Conservation (phyloP, 1,140 invertebrate genomes). For the Trachymyrmex cornetzi region DNA sequence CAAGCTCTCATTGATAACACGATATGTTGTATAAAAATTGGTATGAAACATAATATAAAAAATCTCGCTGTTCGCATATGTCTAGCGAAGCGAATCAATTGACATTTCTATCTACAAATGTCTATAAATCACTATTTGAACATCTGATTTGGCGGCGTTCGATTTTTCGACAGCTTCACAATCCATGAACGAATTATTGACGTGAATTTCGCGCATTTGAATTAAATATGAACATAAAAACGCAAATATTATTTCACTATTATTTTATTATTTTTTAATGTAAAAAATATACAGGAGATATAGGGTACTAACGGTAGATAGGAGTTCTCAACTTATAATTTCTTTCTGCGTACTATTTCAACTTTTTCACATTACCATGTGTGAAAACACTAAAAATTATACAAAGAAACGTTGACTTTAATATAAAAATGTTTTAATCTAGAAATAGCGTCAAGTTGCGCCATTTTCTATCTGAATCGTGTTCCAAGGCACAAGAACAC, state of each 20-base stretch:
- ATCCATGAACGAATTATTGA: background rate
- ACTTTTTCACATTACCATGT: slow-evolving; percentile 52
- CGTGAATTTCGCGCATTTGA: slow-evolving; percentile 8
- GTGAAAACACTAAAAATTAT: slow-evolving; percentile 52
- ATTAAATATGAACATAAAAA: background rate
- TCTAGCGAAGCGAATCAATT: slow-evolving; percentile 61
- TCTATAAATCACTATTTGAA: slow-evolving; percentile 67
- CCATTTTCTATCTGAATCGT: slow-evolving; percentile 26
- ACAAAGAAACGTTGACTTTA: slow-evolving; percentile 64
- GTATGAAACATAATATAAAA: slow-evolving; percentile 69
- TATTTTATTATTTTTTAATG: background rate
- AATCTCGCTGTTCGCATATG: slow-evolving; percentile 37
- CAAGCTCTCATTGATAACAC: background rate
- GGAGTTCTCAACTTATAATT: slow-evolving; percentile 61
- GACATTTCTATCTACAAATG: slow-evolving; percentile 54
- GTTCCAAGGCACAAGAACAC: background rate
- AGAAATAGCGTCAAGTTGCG: background rate
- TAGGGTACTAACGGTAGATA: slow-evolving; percentile 5
- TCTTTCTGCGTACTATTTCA: slow-evolving; percentile 19
- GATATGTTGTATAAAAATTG: slow-evolving; percentile 62
- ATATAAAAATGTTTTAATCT: slow-evolving; percentile 69
- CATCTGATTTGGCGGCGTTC: slow-evolving; percentile 65
- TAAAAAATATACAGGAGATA: background rate
- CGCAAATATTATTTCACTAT: background rate
- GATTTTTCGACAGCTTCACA: slow-evolving; percentile 63